Conservation (phyloP, 2,888 invertebrate genomes). For the Pterostichus niger region DNA sequence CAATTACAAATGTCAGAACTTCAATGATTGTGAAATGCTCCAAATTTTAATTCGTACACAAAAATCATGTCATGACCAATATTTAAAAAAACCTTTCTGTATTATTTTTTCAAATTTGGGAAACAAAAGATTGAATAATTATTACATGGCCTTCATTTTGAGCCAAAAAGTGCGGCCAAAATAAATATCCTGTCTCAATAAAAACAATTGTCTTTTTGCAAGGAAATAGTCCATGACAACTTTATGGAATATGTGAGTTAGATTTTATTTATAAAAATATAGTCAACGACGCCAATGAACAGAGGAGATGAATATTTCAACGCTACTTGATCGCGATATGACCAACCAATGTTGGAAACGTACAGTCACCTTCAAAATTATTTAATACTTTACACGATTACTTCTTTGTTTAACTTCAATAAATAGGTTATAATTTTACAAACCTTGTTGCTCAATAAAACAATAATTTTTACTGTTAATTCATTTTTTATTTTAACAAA, state of each 20-base stretch:
- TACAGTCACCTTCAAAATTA: background rate
- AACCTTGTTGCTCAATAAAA: too few species aligned
- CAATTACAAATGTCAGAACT: slow-evolving; percentile 2
- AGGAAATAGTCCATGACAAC: slow-evolving; percentile 7
- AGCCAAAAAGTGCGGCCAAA: slow-evolving; percentile 39
- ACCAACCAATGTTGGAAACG: background rate
- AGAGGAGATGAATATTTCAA: background rate
- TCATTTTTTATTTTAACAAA: too few species aligned
- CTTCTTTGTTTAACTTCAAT: too few species aligned
- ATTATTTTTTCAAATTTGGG: slow-evolving; percentile 26
- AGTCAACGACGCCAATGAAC: background rate
- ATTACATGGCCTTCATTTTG: slow-evolving; percentile 44
- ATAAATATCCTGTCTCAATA: slow-evolving; percentile 34
- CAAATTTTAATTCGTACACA: background rate
- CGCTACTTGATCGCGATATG: background rate
- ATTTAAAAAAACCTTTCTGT: slow-evolving; percentile 1
- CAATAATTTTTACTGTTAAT: too few species aligned
- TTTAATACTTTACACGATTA: background rate
- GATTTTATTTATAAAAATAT: background rate
- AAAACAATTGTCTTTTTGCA: slow-evolving; percentile 18
- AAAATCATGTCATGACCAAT: background rate
- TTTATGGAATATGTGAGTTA: background rate
- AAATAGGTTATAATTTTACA: too few species aligned
- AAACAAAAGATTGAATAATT: slow-evolving; percentile 49
- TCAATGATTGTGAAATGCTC: background rate